Percentiles rank a stretch among this genome's conserved stretches.
These are phyloP conservation scores for Notothenia coriiceps DNA, from an alignment of 2,113 vertebrate genomes.

Conservation along the genomic window DNA sequence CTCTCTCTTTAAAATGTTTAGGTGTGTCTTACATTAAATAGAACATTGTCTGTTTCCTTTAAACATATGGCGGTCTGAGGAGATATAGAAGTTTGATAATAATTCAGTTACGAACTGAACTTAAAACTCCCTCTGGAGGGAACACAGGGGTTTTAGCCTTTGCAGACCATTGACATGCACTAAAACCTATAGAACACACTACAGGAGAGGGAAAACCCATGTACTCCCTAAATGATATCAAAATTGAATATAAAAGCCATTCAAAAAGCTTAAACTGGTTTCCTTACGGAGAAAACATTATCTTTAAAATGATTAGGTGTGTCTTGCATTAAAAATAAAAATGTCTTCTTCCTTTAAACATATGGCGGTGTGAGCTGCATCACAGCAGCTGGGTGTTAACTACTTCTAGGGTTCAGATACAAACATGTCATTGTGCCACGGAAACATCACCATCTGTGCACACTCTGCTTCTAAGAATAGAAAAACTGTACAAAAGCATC, in stretches of 20 bases:
- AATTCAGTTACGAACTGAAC: too few species aligned
- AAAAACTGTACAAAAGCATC: conserved; percentile 23
- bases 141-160: too few species aligned
- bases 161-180: too few species aligned
- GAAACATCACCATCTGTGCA: conserved; percentile 40
- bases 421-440: conserved; percentile 27
- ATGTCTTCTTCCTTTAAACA: neutral
- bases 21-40: neutral
- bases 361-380: neutral
- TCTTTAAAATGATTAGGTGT: conserved; percentile 2
- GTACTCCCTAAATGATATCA: too few species aligned
- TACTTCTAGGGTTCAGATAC: conserved; percentile 5
- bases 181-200: too few species aligned
- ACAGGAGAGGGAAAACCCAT: too few species aligned
- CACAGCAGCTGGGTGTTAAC: conserved; percentile 22
- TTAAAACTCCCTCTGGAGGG: too few species aligned
- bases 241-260: too few species aligned
- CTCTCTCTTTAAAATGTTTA: neutral
- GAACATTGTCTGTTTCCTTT: neutral
- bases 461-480: neutral
- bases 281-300: too few species aligned
- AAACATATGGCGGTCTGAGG: conserved; percentile 2
- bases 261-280: too few species aligned
- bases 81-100: too few species aligned
- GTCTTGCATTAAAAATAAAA: neutral